Evolutionary conservation across 2,888 invertebrate species (phyloP).

Genomic region (Phytoseiulus persimilis): DNA sequence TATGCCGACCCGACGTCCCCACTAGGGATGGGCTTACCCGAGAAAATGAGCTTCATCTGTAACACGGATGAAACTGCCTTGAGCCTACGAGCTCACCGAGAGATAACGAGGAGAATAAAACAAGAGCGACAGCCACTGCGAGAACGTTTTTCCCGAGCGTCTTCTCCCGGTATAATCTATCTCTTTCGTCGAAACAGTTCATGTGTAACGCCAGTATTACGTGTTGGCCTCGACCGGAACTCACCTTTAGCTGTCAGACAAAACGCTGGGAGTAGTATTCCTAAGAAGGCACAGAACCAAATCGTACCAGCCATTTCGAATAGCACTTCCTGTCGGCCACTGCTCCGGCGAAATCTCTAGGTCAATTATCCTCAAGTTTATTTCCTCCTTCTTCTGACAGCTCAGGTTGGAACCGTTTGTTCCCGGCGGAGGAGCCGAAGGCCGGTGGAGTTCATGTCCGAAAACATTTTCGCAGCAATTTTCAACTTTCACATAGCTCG

Average conservation of each 20-base stretch:
- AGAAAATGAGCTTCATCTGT: not conserved
- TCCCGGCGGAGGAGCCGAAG: not conserved
- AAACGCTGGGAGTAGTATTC: not conserved
- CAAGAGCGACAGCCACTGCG: not conserved
- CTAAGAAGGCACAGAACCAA: not conserved
- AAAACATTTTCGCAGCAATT: not conserved
- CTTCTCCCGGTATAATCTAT: not conserved
- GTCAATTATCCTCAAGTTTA: not conserved
- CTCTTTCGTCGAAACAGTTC: not conserved
- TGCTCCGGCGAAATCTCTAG: not conserved
- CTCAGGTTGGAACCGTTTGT: not conserved
- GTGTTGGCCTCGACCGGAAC: not conserved
- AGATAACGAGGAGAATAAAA: not conserved
- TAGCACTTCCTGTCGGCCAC: not conserved
- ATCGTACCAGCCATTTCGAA: not conserved
- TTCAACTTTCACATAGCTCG: no score
- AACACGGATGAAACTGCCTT: not conserved
- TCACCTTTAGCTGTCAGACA: not conserved
- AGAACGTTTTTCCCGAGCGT: not conserved
- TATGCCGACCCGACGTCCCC: not conserved
- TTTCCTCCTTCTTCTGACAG: not conserved
- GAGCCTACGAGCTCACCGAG: not conserved
- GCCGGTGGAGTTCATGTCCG: not conserved
- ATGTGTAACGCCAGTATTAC: no score
- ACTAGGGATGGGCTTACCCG: not conserved